phyloP scores from a whole-genome alignment of 2,888 invertebrate genomes.

The Microctonus aethiopoides region DNA sequence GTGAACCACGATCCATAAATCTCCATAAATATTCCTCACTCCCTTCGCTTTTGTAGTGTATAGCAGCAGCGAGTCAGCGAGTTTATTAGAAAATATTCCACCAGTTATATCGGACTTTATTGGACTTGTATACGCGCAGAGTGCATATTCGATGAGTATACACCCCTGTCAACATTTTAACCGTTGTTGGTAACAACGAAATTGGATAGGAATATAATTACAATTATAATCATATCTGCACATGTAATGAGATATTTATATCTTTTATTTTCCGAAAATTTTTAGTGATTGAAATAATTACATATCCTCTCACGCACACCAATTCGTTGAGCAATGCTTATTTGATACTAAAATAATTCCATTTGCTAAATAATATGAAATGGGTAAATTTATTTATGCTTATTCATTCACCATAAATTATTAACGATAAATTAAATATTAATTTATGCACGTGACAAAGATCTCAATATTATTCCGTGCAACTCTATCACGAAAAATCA shows the following conservation, averaged over 20 bases:
- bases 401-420: slow-evolving; percentile 35
- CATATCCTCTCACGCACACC: not conserved
- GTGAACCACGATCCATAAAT: slow-evolving; percentile 40
- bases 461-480: too few relatives aligned
- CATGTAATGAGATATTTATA: not conserved
- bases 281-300: not conserved
- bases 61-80: slow-evolving; percentile 22
- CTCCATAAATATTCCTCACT: slow-evolving; percentile 38
- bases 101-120: slow-evolving; percentile 34
- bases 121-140: slow-evolving; percentile 14
- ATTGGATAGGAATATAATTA: not conserved
- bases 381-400: not conserved
- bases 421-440: slow-evolving; percentile 30
- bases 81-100: slow-evolving; percentile 41
- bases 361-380: too few relatives aligned
- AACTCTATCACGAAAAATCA: too few relatives aligned
- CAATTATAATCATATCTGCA: not conserved
- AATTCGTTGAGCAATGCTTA: too few relatives aligned
- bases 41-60: slow-evolving; percentile 19
- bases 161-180: not conserved
- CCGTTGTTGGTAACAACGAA: not conserved
- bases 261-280: not conserved
- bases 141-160: slow-evolving; percentile 16
- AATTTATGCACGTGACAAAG: slow-evolving; percentile 2
- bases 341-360: too few relatives aligned